Evolutionary conservation across 1,140 invertebrate species (phyloP).

Genomic region (Pseudachorutes palmiensis): DNA sequence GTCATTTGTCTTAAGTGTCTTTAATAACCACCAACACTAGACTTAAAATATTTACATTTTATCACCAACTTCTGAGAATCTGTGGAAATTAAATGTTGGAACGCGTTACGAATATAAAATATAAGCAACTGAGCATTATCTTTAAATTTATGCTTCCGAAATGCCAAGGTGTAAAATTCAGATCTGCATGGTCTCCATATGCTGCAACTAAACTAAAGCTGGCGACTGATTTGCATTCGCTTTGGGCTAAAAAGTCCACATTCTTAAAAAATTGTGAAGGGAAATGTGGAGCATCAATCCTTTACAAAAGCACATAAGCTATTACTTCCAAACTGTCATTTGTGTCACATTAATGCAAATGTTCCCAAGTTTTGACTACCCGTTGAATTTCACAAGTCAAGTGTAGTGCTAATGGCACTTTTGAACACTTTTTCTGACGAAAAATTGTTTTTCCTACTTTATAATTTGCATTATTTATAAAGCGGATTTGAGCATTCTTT

Average conservation of each 20-base stretch:
- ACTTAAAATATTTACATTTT: neutral
- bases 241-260: too few species aligned
- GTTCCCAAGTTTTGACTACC: neutral
- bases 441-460: too few species aligned
- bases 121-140: too few species aligned
- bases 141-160: too few species aligned
- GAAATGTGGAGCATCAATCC: too few species aligned
- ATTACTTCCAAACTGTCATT: neutral
- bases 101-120: neutral
- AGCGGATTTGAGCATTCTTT: too few species aligned
- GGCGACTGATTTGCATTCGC: too few species aligned
- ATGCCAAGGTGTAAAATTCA: too few species aligned
- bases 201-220: too few species aligned
- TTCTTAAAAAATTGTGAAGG: too few species aligned
- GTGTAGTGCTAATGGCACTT: neutral
- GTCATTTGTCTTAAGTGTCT: neutral
- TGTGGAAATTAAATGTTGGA: neutral
- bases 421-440: neutral
- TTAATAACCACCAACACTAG: neutral
- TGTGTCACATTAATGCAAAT: constrained; percentile 13
- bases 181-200: too few species aligned
- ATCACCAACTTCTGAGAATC: neutral
- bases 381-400: neutral
- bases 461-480: constrained; percentile 1
- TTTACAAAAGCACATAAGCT: neutral